Evolutionary conservation across 2,797 vertebrate genomes (phyloP), one percentile per base, ranked within the genome.

Genomic region (Argya squamiceps): DNA sequence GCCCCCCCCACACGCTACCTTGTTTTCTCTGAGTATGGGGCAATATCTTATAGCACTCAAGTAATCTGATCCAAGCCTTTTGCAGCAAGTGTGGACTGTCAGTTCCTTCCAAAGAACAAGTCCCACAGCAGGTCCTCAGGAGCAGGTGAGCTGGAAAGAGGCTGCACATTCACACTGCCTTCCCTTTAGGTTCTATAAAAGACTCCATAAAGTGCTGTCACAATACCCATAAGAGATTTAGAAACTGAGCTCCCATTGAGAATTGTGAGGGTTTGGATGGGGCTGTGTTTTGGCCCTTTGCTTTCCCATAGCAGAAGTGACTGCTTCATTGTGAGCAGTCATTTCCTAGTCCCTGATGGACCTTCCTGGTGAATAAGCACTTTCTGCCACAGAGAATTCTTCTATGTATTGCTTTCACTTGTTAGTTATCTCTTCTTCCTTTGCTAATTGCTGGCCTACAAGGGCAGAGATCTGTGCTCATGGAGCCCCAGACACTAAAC

Each of bases 121-220:
- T 39, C 19, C 69, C n/a, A 23, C 30, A 59, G 68, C 37, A 74
- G 37, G 5, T 60, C 11, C 56, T 34, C 4, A 8, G 71, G 44
- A 74, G 36, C 23, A 30, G 41, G 15, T 21, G 36, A 55, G 39
- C 71, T 83, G 53, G 44, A 29, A 67, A 16, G 12, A 49, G 36
- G 27, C 41, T 11, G 10, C 30, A 22, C 0, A 0, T 37, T 62
- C 24, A 12, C 1, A 4, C 19, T 64, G 44, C 20, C 32, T 76
- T 60, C 29, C 30, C 19, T 89, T 64, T 34, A 47, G 16, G 24
- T 37, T 62, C 43, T 47, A 32, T n/a, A 62, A 41, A 41, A 43
- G 27, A 79, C 43, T 6, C 10, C 12, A 7, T 52, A 29, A 76
- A 39, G 6, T 18, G 21, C 12, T 70, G 30, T 62, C 43, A 64